A percentile compares a stretch with the other conserved stretches of the same genome.
Evolutionary conservation across 2,797 vertebrate genomes (phyloP).

Genomic region (Myotis daubentonii): DNA sequence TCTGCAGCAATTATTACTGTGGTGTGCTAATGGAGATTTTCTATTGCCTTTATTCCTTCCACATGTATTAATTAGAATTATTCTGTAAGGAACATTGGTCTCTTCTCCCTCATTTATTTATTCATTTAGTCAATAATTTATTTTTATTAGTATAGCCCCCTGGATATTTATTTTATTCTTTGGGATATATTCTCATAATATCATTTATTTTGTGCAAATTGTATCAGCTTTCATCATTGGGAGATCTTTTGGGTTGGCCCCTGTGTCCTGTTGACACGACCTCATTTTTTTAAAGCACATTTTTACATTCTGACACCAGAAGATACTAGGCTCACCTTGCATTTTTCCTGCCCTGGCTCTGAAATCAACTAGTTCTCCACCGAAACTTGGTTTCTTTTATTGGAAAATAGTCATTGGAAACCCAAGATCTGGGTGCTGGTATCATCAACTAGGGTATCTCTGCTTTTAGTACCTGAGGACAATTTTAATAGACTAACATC

Average conservation of each 20-base stretch:
- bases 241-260: background rate
- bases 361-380: background rate
- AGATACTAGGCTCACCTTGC: background rate
- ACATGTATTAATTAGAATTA: background rate
- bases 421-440: background rate
- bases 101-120: background rate
- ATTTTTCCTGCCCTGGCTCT: background rate
- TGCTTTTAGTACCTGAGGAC: background rate
- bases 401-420: background rate
- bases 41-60: slow-evolving; percentile 16
- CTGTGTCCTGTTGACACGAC: background rate
- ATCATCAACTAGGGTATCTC: background rate
- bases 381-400: background rate
- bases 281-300: background rate
- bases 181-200: background rate
- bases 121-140: background rate
- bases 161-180: slow-evolving; percentile 23
- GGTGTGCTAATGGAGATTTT: background rate
- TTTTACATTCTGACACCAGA: background rate
- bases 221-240: background rate
- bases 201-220: slow-evolving; percentile 3
- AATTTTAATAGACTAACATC: background rate
- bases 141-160: background rate
- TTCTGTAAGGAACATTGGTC: background rate
- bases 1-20: background rate